phyloP scores from a whole-genome alignment of 2,888 invertebrate species.

The Dioctria rufipes region DNA sequence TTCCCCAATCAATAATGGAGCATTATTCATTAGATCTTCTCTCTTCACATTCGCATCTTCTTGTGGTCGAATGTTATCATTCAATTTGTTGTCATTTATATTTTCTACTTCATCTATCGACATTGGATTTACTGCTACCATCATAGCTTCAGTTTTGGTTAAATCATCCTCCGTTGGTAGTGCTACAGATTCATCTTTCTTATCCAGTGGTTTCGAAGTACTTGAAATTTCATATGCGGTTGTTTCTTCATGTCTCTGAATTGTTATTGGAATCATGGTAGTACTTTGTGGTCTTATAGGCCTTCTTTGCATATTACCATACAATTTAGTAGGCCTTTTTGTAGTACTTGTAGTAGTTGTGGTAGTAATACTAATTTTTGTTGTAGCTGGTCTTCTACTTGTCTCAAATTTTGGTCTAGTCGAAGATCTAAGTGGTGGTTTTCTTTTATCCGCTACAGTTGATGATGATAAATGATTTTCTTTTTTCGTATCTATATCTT shows the following conservation, averaged over 20 bases:
- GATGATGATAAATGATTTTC: conserved; percentile 8
- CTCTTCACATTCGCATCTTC: too few species aligned
- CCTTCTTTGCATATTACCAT: conserved; percentile 63
- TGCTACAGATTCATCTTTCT: too few species aligned
- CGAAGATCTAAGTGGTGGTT: not conserved
- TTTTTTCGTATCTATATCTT: conserved; percentile 25
- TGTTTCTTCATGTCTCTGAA: conserved; percentile 20
- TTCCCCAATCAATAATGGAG: too few species aligned
- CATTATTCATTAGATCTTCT: too few species aligned
- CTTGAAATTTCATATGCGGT: not conserved
- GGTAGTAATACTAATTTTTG: too few species aligned
- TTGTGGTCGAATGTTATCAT: too few species aligned
- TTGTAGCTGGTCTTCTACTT: conserved; percentile 35
- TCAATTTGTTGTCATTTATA: too few species aligned
- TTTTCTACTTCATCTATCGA: too few species aligned
- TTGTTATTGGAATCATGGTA: conserved; percentile 59
- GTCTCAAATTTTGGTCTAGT: conserved; percentile 22
- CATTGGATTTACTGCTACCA: too few species aligned
- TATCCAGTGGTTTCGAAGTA: conserved; percentile 31
- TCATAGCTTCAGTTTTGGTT: too few species aligned
- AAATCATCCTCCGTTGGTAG: too few species aligned
- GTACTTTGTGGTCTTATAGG: conserved; percentile 67
- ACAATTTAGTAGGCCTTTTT: conserved; percentile 61
- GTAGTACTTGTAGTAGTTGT: conserved; percentile 61
- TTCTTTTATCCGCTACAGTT: not conserved